Evolutionary conservation across 2,888 invertebrate species (phyloP).

Genomic region (Napeogenes sylphis): DNA sequence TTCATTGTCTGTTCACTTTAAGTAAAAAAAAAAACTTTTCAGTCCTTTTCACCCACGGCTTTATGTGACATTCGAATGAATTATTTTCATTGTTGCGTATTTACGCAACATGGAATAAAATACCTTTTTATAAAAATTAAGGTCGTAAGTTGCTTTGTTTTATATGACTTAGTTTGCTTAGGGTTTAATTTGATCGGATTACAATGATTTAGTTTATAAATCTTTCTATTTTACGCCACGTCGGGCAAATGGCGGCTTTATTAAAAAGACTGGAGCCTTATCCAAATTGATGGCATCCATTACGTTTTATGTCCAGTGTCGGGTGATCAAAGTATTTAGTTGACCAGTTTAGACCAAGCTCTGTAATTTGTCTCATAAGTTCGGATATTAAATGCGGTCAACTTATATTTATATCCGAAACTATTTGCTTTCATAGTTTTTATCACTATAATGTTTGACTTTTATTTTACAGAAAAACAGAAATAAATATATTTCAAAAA

Average conservation of each 20-base stretch:
- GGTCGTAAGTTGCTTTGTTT: slow-evolving; percentile 25
- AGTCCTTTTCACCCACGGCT: slow-evolving; percentile 70
- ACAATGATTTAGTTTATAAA: slow-evolving; percentile 35
- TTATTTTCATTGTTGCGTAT: slow-evolving; percentile 68
- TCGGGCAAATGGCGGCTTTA: slow-evolving; percentile 32
- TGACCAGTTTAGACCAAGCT: slow-evolving; percentile 30
- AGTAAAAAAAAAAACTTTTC: slow-evolving; percentile 65
- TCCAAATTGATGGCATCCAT: slow-evolving; percentile 31
- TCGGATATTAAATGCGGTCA: slow-evolving; percentile 16
- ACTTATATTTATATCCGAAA: slow-evolving; percentile 19
- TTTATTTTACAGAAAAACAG: slow-evolving; percentile 16
- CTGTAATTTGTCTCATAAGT: slow-evolving; percentile 29
- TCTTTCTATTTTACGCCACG: slow-evolving; percentile 29
- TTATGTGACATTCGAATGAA: slow-evolving; percentile 75
- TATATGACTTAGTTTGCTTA: slow-evolving; percentile 30
- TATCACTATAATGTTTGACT: slow-evolving; percentile 8
- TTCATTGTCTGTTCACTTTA: slow-evolving; percentile 70
- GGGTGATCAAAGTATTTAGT: slow-evolving; percentile 28
- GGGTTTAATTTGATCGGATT: slow-evolving; percentile 32
- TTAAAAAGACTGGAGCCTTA: slow-evolving; percentile 33
- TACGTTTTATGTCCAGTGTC: slow-evolving; percentile 30
- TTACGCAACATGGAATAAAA: slow-evolving; percentile 70
- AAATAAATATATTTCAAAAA: too few relatives aligned
- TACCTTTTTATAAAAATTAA: slow-evolving; percentile 68
- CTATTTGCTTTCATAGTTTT: slow-evolving; percentile 5